Evolutionary conservation across 2,888 invertebrate genomes (phyloP), one percentile per base, ranked within the genome.

Genomic region (Agrotis segetum): DNA sequence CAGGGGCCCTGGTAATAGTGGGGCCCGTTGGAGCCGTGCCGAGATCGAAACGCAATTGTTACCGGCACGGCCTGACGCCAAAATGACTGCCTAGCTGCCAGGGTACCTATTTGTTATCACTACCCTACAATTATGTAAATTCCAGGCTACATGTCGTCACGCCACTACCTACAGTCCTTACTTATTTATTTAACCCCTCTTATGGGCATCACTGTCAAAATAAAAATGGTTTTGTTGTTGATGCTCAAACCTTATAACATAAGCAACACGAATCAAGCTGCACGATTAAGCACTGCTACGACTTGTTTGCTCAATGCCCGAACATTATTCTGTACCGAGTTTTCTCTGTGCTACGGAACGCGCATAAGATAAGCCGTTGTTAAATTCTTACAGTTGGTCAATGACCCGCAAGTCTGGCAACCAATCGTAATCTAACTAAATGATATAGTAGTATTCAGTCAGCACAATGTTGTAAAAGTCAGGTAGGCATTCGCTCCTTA

Each of bases 21-120:
- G 69, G 78, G 75, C 74, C 72, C 72, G 67, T 84, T 86, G 86
- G 85, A 86, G 53, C 62, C 29, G 70, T 83, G 85, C 86, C 86
- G 84, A 85, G 74, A 73, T 83, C 69, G 66, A 71, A 77, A 74
- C 70, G 68, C 76, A 53, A 82, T 80, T 75, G 75, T 74, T 74
- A 71, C 76, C 71, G 66, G 53, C 46, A 21, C 61, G 68, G 56
- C 58, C 63, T 60, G 67, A 69, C 75, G 75, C 80, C 74, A 80
- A 49, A 78, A 73, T 56, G 68, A 77, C 81, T 60, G 46, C 76
- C 80, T 77, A 76, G 55, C 4, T 52, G 72, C 72, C 74, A 74
- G 73, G 46, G 17, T 47, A 59, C 40, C 47, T 55, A 71, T 81
- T 74, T 81, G 79, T 78, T 81, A 71, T 67, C 67, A 77, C 73